Evolutionary conservation across 2,888 invertebrate genomes (phyloP), one percentile per base, ranked within the genome.

Genomic region (Chrysodeixis includens): DNA sequence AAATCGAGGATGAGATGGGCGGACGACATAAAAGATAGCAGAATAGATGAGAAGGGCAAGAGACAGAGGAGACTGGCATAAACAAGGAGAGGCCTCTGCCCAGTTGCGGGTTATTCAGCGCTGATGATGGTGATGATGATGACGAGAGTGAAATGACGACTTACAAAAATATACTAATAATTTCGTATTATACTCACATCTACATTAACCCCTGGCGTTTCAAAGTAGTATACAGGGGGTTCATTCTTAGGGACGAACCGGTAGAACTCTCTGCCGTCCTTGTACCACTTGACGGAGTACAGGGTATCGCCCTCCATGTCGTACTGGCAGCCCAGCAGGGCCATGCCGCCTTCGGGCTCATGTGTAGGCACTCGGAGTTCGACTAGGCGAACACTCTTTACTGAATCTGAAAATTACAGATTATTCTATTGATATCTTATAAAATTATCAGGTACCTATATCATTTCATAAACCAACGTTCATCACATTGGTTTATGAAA

Each of bases 231-330:
- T n/a, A 96, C 96, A 7, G 97, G 97, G 0, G 97, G 97, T 85
- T 94, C 95, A 88, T 97, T 97, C 74, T 96, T 96, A 14, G 98
- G 98, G 73, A 97, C 96, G 90, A 96, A 98, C 81, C 98, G 96
- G 93, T 97, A 98, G 94, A 98, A 98, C 92, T 98, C 98, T 84
- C 97, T 96, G 58, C 96, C 97, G 84, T 98, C 97, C 86, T 98
- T 98, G 95, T 98, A 98, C 98, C 98, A 98, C 92, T 98, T 98
- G 76, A 98, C 97, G n/a, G 98, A 97, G 90, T 98, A 98, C 57
- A 98, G 94, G 16, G 96, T 96, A 87, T 98, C 98, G 3, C 96
- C 97, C 26, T 92, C 93, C 92, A 98, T 92, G 91, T 98, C 97
- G 87, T 97, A 98, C 90, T 97, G 96, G 92, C 98, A 98, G 64